phyloP scores from a whole-genome alignment of 2,888 invertebrate genomes.

The Heliothis peltigera region DNA sequence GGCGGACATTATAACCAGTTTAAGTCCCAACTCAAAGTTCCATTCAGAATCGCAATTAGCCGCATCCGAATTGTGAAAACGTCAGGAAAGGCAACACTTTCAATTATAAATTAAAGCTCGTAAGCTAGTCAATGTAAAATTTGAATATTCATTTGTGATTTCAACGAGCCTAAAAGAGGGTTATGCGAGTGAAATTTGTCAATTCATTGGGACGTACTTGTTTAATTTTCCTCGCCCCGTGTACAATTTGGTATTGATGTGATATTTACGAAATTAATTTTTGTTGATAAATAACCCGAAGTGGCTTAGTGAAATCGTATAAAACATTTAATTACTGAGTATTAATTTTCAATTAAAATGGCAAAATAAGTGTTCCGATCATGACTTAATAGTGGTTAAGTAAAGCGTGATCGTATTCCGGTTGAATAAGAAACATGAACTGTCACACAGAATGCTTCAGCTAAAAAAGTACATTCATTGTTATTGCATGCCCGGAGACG shows the following conservation, averaged over 20 bases:
- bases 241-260: conserved; percentile 42
- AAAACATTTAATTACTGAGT: conserved; percentile 8
- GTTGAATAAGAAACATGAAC: conserved; percentile 53
- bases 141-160: conserved; percentile 68
- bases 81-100: conserved; percentile 72
- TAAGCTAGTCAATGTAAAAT: conserved; percentile 66
- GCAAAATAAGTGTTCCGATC: neutral
- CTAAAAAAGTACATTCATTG: conserved; percentile 55
- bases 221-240: conserved; percentile 36
- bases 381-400: neutral
- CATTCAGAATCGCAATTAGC: conserved; percentile 84
- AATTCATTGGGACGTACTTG: conserved; percentile 56
- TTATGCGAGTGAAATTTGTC: conserved; percentile 57
- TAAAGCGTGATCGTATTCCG: conserved; percentile 30
- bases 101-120: conserved; percentile 67
- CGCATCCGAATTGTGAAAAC: conserved; percentile 69
- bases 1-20: conserved; percentile 78
- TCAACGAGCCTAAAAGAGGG: conserved; percentile 60
- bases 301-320: conserved; percentile 2
- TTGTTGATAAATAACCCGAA: conserved; percentile 28
- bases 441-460: conserved; percentile 36
- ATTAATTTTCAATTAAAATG: neutral
- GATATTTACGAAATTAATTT: conserved; percentile 34
- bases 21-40: conserved; percentile 78
- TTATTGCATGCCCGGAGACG: conserved; percentile 58